Conservation (phyloP, 2,888 invertebrate genomes). For the Resseliella maxima region DNA sequence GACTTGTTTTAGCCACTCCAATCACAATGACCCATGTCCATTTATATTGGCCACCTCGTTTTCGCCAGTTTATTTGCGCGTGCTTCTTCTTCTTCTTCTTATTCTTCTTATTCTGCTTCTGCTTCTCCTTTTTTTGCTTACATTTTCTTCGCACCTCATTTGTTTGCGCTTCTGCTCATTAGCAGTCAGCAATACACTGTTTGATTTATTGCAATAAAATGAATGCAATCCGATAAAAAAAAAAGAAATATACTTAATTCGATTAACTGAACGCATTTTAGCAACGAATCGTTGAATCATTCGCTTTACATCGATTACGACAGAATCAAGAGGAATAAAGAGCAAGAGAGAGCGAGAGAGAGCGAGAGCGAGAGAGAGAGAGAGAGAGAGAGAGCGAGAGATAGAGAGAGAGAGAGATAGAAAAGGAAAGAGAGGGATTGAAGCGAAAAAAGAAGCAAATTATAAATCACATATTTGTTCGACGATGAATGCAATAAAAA, state of each 20-base stretch:
- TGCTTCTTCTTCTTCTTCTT: too few relatives aligned
- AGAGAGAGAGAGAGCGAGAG: too few relatives aligned
- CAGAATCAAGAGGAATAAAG: too few relatives aligned
- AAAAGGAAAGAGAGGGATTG: not conserved
- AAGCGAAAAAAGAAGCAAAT: not conserved
- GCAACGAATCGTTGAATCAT: not conserved
- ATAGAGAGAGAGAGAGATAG: too few relatives aligned
- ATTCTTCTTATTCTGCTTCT: too few relatives aligned
- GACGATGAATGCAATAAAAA: conserved; percentile 35
- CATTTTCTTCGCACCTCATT: conserved; percentile 46
- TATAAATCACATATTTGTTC: conserved; percentile 15
- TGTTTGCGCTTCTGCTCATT: conserved; percentile 53
- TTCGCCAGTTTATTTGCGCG: too few relatives aligned
- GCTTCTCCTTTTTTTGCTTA: not conserved
- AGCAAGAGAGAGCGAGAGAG: too few relatives aligned
- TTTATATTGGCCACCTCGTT: too few relatives aligned
- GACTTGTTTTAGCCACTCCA: not conserved
- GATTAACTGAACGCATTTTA: conserved; percentile 2
- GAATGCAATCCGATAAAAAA: not conserved
- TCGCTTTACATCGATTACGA: not conserved
- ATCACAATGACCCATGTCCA: not conserved
- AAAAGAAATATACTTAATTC: not conserved
- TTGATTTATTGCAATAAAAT: conserved; percentile 21
- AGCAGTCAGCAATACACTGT: conserved; percentile 10
- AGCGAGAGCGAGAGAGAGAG: too few relatives aligned